Evolutionary conservation across 1,140 invertebrate genomes (phyloP).

Genomic region (Ceratina australensis): DNA sequence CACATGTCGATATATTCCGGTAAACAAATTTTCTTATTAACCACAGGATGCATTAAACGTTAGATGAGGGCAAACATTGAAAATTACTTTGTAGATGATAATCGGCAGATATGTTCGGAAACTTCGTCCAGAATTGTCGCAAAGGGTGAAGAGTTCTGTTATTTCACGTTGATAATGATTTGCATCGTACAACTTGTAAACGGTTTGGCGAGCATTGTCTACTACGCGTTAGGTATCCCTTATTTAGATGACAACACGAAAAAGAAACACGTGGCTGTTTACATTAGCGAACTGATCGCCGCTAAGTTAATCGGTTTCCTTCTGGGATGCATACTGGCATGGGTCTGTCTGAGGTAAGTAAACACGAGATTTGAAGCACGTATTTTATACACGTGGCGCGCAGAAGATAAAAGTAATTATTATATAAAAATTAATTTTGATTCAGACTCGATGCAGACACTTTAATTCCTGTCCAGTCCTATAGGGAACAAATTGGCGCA

Average conservation of each 20-base stretch:
- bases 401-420: not conserved
- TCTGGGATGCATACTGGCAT: slow-evolving; percentile 75
- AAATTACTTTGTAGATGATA: slow-evolving; percentile 69
- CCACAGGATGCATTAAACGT: not conserved
- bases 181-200: slow-evolving; percentile 82
- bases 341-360: slow-evolving; percentile 74
- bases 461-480: slow-evolving; percentile 65
- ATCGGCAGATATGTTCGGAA: slow-evolving; percentile 70
- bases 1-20: slow-evolving; percentile 73
- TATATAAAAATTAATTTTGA: slow-evolving; percentile 8
- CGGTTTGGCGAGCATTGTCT: slow-evolving; percentile 82
- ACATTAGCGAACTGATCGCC: slow-evolving; percentile 75
- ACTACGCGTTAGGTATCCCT: slow-evolving; percentile 83
- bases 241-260: slow-evolving; percentile 86
- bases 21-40: slow-evolving; percentile 39
- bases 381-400: not conserved
- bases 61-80: not conserved
- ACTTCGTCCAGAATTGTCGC: slow-evolving; percentile 62
- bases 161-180: slow-evolving; percentile 79
- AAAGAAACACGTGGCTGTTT: slow-evolving; percentile 80
- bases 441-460: slow-evolving; percentile 72
- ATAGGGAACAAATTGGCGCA: slow-evolving; percentile 74
- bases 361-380: too few relatives aligned
- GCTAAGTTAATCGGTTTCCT: slow-evolving; percentile 73
- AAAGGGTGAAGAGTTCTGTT: slow-evolving; percentile 68